Percentiles rank a stretch among this genome's conserved stretches.
phyloP scores from a whole-genome alignment of 2,888 invertebrate species.

The Drosophila anceps region DNA sequence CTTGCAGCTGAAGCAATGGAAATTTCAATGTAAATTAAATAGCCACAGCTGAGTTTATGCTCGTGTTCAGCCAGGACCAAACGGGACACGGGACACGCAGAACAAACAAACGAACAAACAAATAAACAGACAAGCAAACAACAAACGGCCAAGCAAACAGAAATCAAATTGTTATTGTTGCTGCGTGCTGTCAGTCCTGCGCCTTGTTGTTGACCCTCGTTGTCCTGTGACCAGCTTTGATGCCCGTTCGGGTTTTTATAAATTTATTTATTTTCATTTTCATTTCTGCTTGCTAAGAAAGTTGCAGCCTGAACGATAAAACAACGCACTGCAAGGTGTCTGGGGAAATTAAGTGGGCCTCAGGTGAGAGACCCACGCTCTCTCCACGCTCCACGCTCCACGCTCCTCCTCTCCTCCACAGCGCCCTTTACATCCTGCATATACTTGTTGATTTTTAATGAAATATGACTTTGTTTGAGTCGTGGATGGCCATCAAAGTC shows the following conservation, averaged over 20 bases:
- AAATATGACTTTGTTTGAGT: constrained; percentile 61
- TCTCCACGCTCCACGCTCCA: neutral
- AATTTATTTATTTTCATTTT: constrained; percentile 46
- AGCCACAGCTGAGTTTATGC: constrained; percentile 3
- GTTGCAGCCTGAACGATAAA: constrained; percentile 33
- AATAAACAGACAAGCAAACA: constrained; percentile 50
- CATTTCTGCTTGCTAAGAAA: constrained; percentile 34
- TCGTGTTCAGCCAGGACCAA: constrained; percentile 11
- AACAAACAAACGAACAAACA: constrained; percentile 36
- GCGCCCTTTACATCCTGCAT: constrained; percentile 2
- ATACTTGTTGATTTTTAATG: constrained; percentile 59
- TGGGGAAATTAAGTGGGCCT: constrained; percentile 75
- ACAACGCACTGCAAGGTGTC: constrained; percentile 59
- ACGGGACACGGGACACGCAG: constrained; percentile 11
- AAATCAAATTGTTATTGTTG: constrained; percentile 72
- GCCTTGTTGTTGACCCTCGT: constrained; percentile 37
- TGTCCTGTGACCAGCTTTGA: constrained; percentile 33
- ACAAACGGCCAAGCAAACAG: constrained; percentile 63
- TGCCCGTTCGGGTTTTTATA: constrained; percentile 7
- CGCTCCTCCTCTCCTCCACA: neutral
- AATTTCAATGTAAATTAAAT: constrained; percentile 40
- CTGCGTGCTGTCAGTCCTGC: constrained; percentile 18
- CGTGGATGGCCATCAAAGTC: constrained; percentile 46
- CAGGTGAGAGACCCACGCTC: constrained; percentile 49
- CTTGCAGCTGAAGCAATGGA: constrained; percentile 37